Base-by-base conservation (phyloP, 92 coral and sea anemone genomes). In the Heliopora coerulea region DNA sequence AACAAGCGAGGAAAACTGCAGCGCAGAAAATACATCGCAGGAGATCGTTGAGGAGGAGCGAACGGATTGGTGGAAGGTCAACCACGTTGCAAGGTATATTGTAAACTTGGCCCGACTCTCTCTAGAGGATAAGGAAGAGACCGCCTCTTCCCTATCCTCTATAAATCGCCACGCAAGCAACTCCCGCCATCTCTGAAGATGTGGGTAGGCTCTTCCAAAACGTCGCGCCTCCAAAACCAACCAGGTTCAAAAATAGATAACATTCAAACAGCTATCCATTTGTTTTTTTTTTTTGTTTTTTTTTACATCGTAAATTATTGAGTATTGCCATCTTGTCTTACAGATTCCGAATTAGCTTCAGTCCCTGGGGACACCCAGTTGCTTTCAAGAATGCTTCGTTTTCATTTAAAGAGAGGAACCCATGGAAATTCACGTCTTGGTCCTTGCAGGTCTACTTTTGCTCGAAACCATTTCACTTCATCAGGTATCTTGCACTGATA, bases 21-120 rank as follows among this genome's bases (percentile, higher is more conserved):
- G 58, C 74, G 17, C 74, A 67, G 28, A 67, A 67, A 67, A 44
- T 67, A 59, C 54, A 42, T 24, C 49, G 63, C 9, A 52, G 32
- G 52, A 70, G 39, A 35, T 28, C 46, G 0, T 52, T 14, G 18
- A 50, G 35, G 44, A 70, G 24, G 20, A 39, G 26, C 7, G 77
- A 54, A 15, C 77, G 61, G 28, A 49, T 54, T 17, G 12, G n/a
- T 2, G 52, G n/a, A 46, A 46, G 52, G 52, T 15, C 12, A n/a
- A 46, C 3, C n/a, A 46, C 52, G 2, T 46, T 46, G 52, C 52
- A 46, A 46, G 52, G 52, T 46, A 46, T 6, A 15, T n/a, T n/a
- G n/a, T n/a, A n/a, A n/a, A n/a, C n/a, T n/a, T n/a, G n/a, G n/a
- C n/a, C n/a, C n/a, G n/a, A n/a, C n/a, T n/a, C n/a, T n/a, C n/a